Percentiles rank a stretch among this genome's conserved stretches.
These are phyloP conservation scores for Dynastes hyllus DNA, from an alignment of 2,888 invertebrate genomes.

Conservation along the genomic window DNA sequence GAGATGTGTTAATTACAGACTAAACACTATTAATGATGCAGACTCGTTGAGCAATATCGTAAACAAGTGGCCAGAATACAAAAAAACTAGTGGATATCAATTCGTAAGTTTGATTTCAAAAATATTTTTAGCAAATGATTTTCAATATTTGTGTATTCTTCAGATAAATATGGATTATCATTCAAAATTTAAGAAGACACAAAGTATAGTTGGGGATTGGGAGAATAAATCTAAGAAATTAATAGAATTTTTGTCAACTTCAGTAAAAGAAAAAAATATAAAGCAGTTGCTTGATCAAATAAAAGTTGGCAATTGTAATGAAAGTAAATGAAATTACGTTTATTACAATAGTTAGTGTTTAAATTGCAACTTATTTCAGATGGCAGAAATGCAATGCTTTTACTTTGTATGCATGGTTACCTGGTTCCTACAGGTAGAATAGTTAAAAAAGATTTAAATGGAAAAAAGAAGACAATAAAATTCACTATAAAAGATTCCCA, in stretches of 20 bases:
- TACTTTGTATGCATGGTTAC: conserved; percentile 34
- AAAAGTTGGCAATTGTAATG: conserved; percentile 4
- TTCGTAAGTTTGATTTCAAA: not conserved
- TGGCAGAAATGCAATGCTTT: conserved; percentile 18
- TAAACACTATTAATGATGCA: conserved; percentile 5
- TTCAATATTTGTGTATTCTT: not conserved
- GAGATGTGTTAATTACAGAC: conserved; percentile 36
- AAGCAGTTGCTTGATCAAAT: conserved; percentile 12
- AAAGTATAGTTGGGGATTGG: conserved; percentile 21
- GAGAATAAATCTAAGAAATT: conserved; percentile 10
- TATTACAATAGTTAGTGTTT: not conserved
- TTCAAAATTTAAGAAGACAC: conserved; percentile 19
- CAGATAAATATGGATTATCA: conserved; percentile 24
- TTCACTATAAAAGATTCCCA: conserved; percentile 32
- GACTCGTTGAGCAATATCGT: conserved; percentile 4
- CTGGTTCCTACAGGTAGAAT: conserved; percentile 15
- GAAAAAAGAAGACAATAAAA: conserved; percentile 13
- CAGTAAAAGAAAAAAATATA: conserved; percentile 21
- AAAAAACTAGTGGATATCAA: conserved; percentile 7
- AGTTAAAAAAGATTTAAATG: conserved; percentile 27
- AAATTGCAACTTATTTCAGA: conserved; percentile 10
- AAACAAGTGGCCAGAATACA: conserved; percentile 22
- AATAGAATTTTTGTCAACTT: conserved; percentile 15
- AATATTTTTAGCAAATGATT: conserved; percentile 4
- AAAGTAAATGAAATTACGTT: conserved; percentile 25